Evolutionary conservation across 2,113 vertebrate genomes (phyloP).

Genomic region (Dromas ardeola): DNA sequence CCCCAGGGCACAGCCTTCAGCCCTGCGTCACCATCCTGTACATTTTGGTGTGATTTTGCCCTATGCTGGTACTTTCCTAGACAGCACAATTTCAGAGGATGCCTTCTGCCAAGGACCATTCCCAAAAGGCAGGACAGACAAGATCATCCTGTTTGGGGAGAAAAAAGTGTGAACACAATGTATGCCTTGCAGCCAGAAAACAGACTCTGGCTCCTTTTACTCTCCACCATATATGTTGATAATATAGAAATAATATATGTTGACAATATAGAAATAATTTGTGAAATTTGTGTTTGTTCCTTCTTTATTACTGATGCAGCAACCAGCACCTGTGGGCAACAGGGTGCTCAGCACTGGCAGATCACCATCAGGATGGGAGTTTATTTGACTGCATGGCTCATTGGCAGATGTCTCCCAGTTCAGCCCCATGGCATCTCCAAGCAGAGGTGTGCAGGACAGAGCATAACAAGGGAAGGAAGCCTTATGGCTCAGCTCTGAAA

Average conservation of each 20-base stretch:
- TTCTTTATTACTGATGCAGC: background rate
- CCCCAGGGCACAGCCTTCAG: background rate
- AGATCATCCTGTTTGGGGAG: background rate
- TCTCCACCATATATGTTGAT: accelerated
- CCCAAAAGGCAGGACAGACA: background rate
- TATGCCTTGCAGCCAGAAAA: background rate
- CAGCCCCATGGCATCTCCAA: background rate
- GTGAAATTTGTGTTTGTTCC: background rate
- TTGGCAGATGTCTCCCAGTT: background rate
- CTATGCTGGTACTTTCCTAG: background rate
- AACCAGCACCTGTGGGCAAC: background rate
- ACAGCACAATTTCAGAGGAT: background rate
- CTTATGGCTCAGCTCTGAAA: background rate
- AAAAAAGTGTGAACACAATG: background rate
- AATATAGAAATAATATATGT: background rate
- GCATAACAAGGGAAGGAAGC: background rate
- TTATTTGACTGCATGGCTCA: background rate
- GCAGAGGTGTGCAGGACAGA: background rate
- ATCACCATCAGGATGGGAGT: background rate
- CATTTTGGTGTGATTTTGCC: background rate
- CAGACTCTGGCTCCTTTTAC: background rate
- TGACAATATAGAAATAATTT: background rate
- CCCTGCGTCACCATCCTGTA: background rate
- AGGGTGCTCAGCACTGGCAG: background rate
- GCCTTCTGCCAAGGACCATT: background rate